Percentiles rank a stretch among this genome's conserved stretches.
Evolutionary conservation across 2,888 invertebrate genomes (phyloP).

Genomic region (Oscheius sp.): DNA sequence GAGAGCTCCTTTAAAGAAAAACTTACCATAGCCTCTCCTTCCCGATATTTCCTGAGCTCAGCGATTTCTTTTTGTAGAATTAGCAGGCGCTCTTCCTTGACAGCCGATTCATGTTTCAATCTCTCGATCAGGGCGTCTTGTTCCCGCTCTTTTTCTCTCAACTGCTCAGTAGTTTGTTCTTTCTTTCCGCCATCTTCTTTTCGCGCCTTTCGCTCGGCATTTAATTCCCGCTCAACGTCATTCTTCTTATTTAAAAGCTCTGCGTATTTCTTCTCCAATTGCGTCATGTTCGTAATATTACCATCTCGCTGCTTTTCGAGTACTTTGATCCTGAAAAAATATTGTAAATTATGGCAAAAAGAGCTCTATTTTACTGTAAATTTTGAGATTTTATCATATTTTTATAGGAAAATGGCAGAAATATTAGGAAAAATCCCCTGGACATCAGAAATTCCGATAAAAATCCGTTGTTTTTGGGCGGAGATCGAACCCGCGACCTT

Average conservation of each 20-base stretch:
- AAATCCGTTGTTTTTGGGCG: too few species aligned
- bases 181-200: conserved; percentile 79
- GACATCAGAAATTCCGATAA: too few species aligned
- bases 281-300: conserved; percentile 83
- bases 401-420: too few species aligned
- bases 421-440: too few species aligned
- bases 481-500: too few species aligned
- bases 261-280: conserved; percentile 84
- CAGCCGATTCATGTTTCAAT: conserved; percentile 47
- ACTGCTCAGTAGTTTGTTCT: conserved; percentile 57
- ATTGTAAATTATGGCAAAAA: too few species aligned
- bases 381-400: too few species aligned
- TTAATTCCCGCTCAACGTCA: conserved; percentile 82
- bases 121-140: conserved; percentile 56
- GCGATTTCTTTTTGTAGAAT: conserved; percentile 79
- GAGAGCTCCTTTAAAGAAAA: too few species aligned
- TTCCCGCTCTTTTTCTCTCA: conserved; percentile 54
- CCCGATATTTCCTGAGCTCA: conserved; percentile 78
- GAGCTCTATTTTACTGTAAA: too few species aligned
- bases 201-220: conserved; percentile 76
- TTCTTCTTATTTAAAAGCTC: conserved; percentile 87
- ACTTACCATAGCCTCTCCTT: conserved; percentile 33
- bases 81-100: conserved; percentile 79
- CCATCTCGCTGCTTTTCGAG: conserved; percentile 81
- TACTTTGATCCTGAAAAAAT: conserved; percentile 80